These are phyloP conservation scores for Lycorma delicatula DNA, from an alignment of 1,140 invertebrate species.

Conservation along the genomic window DNA sequence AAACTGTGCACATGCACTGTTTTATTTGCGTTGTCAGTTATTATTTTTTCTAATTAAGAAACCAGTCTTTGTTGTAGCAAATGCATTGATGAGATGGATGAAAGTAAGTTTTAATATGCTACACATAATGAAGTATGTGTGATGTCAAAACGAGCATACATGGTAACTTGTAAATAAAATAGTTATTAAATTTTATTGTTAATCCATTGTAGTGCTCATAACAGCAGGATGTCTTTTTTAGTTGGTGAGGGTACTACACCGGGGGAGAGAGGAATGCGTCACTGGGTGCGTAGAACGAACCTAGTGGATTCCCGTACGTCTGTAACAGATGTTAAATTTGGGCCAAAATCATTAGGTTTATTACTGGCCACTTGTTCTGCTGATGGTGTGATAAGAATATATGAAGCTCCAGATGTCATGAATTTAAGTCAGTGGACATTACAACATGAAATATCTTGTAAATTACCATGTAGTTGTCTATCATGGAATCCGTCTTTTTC, in stretches of 20 bases:
- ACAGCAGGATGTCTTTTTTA: slow-evolving; percentile 37
- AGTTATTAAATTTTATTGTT: too few relatives aligned
- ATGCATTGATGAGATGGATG: too few relatives aligned
- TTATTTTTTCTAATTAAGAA: too few relatives aligned
- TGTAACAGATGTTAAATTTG: slow-evolving; percentile 94
- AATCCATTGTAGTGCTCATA: too few relatives aligned
- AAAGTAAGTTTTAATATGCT: too few relatives aligned
- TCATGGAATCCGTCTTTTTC: slow-evolving; percentile 87
- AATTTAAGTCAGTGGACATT: slow-evolving; percentile 96
- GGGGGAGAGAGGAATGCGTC: slow-evolving; percentile 61
- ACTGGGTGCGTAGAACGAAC: slow-evolving; percentile 89
- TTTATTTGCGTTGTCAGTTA: too few relatives aligned
- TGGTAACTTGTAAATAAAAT: too few relatives aligned
- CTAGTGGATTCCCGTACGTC: slow-evolving; percentile 86
- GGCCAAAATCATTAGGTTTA: slow-evolving; percentile 89
- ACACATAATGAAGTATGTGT: too few relatives aligned
- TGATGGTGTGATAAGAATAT: slow-evolving; percentile 88
- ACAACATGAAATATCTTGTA: slow-evolving; percentile 85
- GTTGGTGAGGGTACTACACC: slow-evolving; percentile 63
- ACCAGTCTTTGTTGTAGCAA: too few relatives aligned
- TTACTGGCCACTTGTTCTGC: slow-evolving; percentile 81
- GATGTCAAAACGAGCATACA: too few relatives aligned
- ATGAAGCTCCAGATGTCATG: slow-evolving; percentile 98
- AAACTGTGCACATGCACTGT: too few relatives aligned
- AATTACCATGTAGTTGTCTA: slow-evolving; percentile 81